A percentile compares a stretch with the other conserved stretches of the same genome.
Conservation (phyloP, 1,140 invertebrate species). For the Drosophila littoralis region DNA sequence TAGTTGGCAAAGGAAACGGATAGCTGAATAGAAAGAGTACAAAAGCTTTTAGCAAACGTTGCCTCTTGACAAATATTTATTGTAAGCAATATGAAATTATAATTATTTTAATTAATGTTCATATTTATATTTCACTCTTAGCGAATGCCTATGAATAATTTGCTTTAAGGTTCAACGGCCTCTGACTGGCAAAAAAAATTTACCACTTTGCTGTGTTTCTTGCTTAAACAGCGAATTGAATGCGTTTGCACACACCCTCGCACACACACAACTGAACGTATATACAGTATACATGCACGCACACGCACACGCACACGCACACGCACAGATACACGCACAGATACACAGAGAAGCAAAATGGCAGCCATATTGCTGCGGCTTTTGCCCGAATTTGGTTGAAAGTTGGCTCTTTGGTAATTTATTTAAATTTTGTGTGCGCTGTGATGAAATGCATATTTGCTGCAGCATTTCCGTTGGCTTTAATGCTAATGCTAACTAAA, state of each 20-base stretch:
- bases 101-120: conserved; percentile 13
- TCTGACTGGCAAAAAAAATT: neutral
- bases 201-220: conserved; percentile 2
- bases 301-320: neutral
- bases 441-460: conserved; percentile 7
- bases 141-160: conserved; percentile 5
- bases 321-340: neutral
- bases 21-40: too few relatives aligned
- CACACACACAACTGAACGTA: conserved; percentile 5
- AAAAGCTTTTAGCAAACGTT: too few relatives aligned
- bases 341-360: conserved; percentile 38
- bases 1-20: too few relatives aligned
- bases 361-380: conserved; percentile 15
- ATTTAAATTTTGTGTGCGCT: conserved; percentile 24
- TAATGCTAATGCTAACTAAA: neutral
- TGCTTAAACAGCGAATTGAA: neutral
- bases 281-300: neutral
- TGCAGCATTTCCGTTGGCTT: neutral
- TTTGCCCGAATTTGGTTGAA: neutral
- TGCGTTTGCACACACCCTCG: conserved; percentile 4
- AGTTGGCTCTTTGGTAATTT: conserved; percentile 12
- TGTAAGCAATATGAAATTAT: neutral
- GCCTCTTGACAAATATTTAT: conserved; percentile 10
- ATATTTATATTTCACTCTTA: conserved; percentile 6
- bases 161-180: conserved; percentile 27